Evolutionary conservation across 2,797 vertebrate species (phyloP).

Genomic region (Benthosema pterotum): DNA sequence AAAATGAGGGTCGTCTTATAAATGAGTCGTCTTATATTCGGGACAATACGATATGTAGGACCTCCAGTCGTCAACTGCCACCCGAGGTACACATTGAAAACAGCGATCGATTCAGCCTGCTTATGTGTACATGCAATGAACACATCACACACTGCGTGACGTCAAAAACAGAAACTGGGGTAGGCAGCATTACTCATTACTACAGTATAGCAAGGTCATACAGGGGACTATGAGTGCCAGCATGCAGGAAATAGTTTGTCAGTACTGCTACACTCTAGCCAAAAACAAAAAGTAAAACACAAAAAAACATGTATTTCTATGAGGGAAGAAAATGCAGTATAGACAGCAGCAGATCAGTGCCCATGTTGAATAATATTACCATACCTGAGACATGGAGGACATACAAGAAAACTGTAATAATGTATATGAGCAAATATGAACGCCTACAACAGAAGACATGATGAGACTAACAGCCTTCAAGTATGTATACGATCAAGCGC

Average conservation of each 20-base stretch:
- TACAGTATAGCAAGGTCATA: background rate
- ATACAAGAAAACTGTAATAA: constrained; percentile 26
- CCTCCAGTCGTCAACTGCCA: too few species aligned
- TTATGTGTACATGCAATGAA: too few species aligned
- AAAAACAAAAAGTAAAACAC: background rate
- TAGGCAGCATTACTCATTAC: constrained; percentile 20
- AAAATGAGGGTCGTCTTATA: too few species aligned
- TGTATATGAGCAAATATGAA: constrained; percentile 9
- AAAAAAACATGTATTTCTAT: constrained; percentile 16
- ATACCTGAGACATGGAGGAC: constrained; percentile 65
- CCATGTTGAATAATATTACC: constrained; percentile 24
- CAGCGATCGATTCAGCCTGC: too few species aligned
- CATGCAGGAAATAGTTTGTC: background rate
- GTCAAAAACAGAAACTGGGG: constrained; percentile 30
- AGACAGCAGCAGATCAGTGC: constrained; percentile 39
- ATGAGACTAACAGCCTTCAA: constrained; percentile 12
- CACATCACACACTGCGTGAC: background rate
- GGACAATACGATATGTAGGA: too few species aligned
- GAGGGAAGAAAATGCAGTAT: constrained; percentile 4
- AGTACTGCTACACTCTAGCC: background rate
- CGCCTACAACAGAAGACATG: background rate
- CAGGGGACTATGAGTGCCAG: background rate
- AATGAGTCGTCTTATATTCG: too few species aligned
- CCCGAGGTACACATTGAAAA: too few species aligned
- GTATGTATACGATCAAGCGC: constrained; percentile 18